A percentile compares a stretch with the other conserved stretches of the same genome.
These are phyloP conservation scores for Rhingia campestris DNA, from an alignment of 2,888 invertebrate species.

Conservation along the genomic window DNA sequence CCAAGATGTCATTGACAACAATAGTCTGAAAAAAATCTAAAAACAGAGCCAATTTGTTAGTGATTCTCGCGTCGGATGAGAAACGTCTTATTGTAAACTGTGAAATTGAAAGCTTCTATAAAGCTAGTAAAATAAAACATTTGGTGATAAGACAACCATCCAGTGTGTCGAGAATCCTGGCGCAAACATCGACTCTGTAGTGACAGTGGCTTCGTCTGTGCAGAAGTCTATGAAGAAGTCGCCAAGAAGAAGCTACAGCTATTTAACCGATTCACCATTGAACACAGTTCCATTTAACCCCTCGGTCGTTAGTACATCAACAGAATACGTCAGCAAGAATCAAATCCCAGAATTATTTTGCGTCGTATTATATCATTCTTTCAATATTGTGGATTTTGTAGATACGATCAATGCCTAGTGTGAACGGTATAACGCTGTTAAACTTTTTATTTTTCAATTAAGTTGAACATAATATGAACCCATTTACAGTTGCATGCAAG, in stretches of 20 bases:
- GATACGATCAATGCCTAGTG: slow-evolving; percentile 91
- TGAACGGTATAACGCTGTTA: slow-evolving; percentile 83
- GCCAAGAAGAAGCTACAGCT: slow-evolving; percentile 77
- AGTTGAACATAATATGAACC: background rate
- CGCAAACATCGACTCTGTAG: slow-evolving; percentile 91
- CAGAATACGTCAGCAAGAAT: slow-evolving; percentile 48
- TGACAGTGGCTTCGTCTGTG: slow-evolving; percentile 86
- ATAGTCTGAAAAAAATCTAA: slow-evolving; percentile 79
- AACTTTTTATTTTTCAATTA: background rate
- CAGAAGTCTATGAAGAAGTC: slow-evolving; percentile 82
- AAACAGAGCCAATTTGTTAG: slow-evolving; percentile 90
- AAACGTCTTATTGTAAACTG: slow-evolving; percentile 91
- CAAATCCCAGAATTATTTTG: slow-evolving; percentile 86
- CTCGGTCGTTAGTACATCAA: slow-evolving; percentile 73
- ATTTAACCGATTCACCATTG: slow-evolving; percentile 38
- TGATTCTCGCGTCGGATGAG: slow-evolving; percentile 89
- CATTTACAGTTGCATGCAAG: slow-evolving; percentile 85
- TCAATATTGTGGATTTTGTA: slow-evolving; percentile 90
- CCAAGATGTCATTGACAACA: slow-evolving; percentile 82
- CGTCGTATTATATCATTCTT: slow-evolving; percentile 78
- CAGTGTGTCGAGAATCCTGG: slow-evolving; percentile 89
- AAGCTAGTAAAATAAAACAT: slow-evolving; percentile 89
- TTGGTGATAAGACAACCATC: slow-evolving; percentile 88
- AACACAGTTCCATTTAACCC: slow-evolving; percentile 53
- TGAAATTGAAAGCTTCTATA: slow-evolving; percentile 92